Conservation (phyloP, 2,797 vertebrate species). For the Falco concolor region DNA sequence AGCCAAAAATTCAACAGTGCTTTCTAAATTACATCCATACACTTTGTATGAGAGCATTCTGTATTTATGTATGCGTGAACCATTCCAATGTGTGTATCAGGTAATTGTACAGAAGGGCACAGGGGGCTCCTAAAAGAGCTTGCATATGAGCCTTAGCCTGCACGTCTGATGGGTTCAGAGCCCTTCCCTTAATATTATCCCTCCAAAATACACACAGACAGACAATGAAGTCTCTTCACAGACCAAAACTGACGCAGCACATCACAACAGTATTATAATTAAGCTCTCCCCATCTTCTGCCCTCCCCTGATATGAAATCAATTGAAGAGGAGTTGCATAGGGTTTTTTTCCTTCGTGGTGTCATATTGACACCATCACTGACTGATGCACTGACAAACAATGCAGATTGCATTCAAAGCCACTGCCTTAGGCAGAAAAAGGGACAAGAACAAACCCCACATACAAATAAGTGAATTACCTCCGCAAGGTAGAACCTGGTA, state of each 20-base stretch:
- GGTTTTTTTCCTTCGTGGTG: rapidly evolving
- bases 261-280: not conserved
- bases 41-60: not conserved
- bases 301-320: not conserved
- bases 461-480: not conserved
- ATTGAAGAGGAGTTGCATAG: not conserved
- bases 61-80: not conserved
- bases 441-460: not conserved
- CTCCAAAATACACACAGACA: not conserved
- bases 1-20: slow-evolving; percentile 38
- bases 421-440: not conserved
- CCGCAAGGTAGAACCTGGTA: not conserved
- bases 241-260: not conserved
- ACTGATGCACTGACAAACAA: not conserved
- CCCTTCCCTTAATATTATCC: not conserved
- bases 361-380: not conserved
- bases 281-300: not conserved
- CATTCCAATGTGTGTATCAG: not conserved
- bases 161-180: not conserved
- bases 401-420: not conserved
- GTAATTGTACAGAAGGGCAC: not conserved
- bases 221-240: not conserved
- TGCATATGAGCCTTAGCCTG: not conserved
- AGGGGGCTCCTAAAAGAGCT: not conserved
- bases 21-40: not conserved